Evolutionary conservation across 2,113 vertebrate genomes (phyloP), one percentile per base, ranked within the genome.

Genomic region (Centropus unirufus): DNA sequence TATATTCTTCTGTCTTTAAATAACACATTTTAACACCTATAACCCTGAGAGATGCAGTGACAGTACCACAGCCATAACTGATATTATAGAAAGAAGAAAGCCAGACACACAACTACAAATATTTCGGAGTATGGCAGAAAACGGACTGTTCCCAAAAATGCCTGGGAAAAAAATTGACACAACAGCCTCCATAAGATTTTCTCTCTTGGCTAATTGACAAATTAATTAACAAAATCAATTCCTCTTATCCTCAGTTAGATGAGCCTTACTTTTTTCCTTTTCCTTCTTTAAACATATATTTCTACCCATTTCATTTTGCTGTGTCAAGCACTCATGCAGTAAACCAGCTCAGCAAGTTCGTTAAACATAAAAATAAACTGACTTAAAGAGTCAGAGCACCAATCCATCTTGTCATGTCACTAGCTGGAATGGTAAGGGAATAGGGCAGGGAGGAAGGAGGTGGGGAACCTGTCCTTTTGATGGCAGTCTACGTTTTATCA

Each of bases 291-390:
- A 36, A 26, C 62, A 69, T 82, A 69, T 87, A 63, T 78, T 86
- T 78, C 47, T 61, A 68, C 11, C 7, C 20, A 84, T n/a, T 91
- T 85, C 66, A 67, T 94, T 92, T 68, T 85, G 74, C 84, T 91
- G 44, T 24, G 54, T 69, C 49, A 87, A 85, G 74, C 16, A 57
- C n/a, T 85, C 27, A 29, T 23, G 29, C 1, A 6, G 59, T 46
- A 95, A 93, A 93, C 59, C 63, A 91, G 91, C 73, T 81, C 42
- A 76, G 87, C 51, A 93, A 91, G 72, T 59, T 77, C 63, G 54
- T n/a, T 22, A 64, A 40, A 93, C 32, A 46, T 36, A 90, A 90
- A 93, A 95, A 94, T 66, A 89, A 83, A 10, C 18, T 34, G 39
- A 67, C 7, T 52, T 0, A 68, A 32, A 40, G 68, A 36, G 51